phyloP scores from a whole-genome alignment of 2,797 vertebrate genomes.

The Oreochromis mossambicus region DNA sequence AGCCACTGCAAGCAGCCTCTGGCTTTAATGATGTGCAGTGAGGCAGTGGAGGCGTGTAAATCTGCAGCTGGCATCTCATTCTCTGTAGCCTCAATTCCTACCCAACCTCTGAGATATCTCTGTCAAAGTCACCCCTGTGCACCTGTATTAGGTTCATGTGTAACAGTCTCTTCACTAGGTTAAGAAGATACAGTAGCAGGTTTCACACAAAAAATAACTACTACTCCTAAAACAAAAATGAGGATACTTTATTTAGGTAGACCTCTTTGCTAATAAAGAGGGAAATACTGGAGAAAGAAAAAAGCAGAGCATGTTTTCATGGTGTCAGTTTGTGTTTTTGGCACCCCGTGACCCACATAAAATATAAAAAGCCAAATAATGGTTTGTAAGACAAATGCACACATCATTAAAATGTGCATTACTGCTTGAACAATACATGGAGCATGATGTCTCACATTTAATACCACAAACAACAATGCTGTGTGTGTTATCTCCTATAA shows the following conservation, averaged over 20 bases:
- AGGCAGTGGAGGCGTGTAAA: conserved; percentile 70
- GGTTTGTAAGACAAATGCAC: not conserved
- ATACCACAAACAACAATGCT: not conserved
- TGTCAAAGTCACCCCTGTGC: conserved; percentile 64
- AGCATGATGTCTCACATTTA: not conserved
- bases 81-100: conserved; percentile 50
- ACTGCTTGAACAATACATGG: not conserved
- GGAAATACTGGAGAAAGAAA: not conserved
- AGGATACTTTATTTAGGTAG: not conserved
- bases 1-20: conserved; percentile 63
- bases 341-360: not conserved
- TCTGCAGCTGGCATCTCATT: conserved; percentile 69
- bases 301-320: not conserved
- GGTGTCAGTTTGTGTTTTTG: not conserved
- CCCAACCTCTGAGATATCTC: conserved; percentile 48
- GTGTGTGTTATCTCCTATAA: not conserved
- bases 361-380: not conserved
- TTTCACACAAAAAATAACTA: not conserved
- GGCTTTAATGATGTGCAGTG: conserved; percentile 76
- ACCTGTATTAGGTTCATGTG: conserved; percentile 46
- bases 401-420: not conserved
- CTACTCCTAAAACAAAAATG: not conserved
- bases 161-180: conserved; percentile 8
- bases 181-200: not conserved
- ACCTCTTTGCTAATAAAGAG: not conserved